Evolutionary conservation across 2,113 vertebrate genomes (phyloP), one percentile per base, ranked within the genome.

Genomic region (Chrysochloris asiatica): DNA sequence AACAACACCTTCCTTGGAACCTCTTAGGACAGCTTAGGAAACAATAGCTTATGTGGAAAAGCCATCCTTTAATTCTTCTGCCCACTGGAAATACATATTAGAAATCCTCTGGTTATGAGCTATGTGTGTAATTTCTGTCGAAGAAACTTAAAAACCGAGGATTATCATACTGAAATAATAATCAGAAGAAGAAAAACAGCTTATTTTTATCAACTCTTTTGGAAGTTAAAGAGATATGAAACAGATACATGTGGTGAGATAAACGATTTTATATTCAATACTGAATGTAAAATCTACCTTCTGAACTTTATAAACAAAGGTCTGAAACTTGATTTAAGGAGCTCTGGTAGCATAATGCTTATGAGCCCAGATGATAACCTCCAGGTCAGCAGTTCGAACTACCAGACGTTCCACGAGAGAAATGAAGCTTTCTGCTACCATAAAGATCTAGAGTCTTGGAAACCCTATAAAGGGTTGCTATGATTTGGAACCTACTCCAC

Each of bases 61-160:
- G 67, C 72, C 83, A 73, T 83, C 48, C 41, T 94, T 78, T 83
- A 76, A 41, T 76, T 76, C 71, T 79, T 77, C 54, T 79, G n/a
- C 48, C 41, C 83, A 59, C 1, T 89, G 93, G 21, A 84, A 86
- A 80, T 56, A 56, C 16, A 56, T 22, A 56, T 16, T 73, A 86
- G 82, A 83, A 95, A 59, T 77, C 61, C 80, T 54, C 88, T 95
- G 93, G 90, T 81, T 92, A 86, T 75, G 52, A 86, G 63, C 63
- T 91, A 90, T 61, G 86, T 61, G 86, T 94, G 80, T 75, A 75
- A 93, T 88, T 95, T 94, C 83, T 96, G 72, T 80, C 89, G 56
- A 89, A 92, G 88, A 90, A 93, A 86, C 63, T 81, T 92, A 81
- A 91, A 97, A 96, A 93, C 88, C 86, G 36, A 82, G 77, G 79